Conservation (phyloP, 1,140 invertebrate species). For the honey bee (Apis mellifera) region Amel_HAv3.1 CM009936.2:16236001-16236500, state of each 20-base stretch:
- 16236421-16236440: too few species aligned
- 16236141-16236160: not conserved
- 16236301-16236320: too few species aligned
- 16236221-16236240: not conserved
- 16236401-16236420: too few species aligned
- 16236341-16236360: too few species aligned
- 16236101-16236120: too few species aligned
- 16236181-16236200: not conserved
- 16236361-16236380: too few species aligned
- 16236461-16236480: too few species aligned
- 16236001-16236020: not conserved
- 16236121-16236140: not conserved
- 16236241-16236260: not conserved
- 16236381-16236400: too few species aligned
- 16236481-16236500: too few species aligned
- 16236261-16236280: not conserved
- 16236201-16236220: conserved; percentile 1
- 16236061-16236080: not conserved
- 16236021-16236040: not conserved
- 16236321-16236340: too few species aligned
- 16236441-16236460: too few species aligned
- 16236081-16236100: not conserved
- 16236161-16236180: not conserved
- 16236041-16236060: not conserved
- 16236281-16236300: not conserved